These are phyloP conservation scores for Anas flavirostris DNA, from an alignment of 2,797 vertebrate species.

Conservation along the genomic window DNA sequence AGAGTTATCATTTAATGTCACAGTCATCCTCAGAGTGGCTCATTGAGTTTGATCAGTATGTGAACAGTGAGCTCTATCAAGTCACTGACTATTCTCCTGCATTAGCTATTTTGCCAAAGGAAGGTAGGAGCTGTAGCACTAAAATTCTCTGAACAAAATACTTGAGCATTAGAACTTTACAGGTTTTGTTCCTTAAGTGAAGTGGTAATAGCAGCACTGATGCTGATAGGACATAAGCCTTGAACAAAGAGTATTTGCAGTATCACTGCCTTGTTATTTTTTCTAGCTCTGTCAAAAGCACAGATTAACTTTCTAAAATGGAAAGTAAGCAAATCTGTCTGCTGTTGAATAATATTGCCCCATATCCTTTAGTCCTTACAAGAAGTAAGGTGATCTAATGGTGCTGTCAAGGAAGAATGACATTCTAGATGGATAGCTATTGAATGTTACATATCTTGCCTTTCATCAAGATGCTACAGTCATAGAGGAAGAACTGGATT, in stretches of 20 bases:
- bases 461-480: conserved; percentile 20
- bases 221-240: background rate
- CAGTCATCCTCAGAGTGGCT: conserved; percentile 86
- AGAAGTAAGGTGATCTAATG: background rate
- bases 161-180: background rate
- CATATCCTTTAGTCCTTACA: background rate
- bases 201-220: background rate
- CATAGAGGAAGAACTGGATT: background rate
- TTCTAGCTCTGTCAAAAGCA: background rate
- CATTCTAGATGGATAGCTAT: background rate
- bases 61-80: conserved; percentile 85
- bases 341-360: background rate
- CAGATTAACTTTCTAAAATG: background rate
- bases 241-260: background rate
- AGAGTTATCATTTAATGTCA: conserved; percentile 92
- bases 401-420: background rate
- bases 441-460: background rate
- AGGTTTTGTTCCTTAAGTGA: background rate
- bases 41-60: conserved; percentile 88
- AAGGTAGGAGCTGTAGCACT: conserved; percentile 80
- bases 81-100: conserved; percentile 89
- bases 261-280: background rate
- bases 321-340: background rate
- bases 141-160: background rate
- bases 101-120: conserved; percentile 87